Evolutionary conservation across 1,140 invertebrate species (phyloP), one percentile per base, ranked within the genome.

Genomic region (Nymphalis io): DNA sequence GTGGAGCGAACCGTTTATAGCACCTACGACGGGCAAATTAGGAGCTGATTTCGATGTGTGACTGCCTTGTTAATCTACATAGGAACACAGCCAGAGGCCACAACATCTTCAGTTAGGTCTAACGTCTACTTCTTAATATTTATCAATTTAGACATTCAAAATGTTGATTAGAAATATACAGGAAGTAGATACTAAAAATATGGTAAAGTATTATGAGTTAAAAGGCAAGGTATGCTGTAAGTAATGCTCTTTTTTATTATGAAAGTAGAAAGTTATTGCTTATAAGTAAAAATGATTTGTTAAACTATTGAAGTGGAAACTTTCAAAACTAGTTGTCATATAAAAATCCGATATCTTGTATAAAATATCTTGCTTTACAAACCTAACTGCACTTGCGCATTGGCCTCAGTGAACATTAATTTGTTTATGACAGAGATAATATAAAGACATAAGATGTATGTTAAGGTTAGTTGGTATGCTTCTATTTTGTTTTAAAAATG

Each of bases 1-100:
- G 98, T 99, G 98, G 98, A 98, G 97, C 84, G 98, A 99, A 93
- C 98, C 98, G 40, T 99, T 99, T 90, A 97, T 97, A 89, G 93
- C 95, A 77, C 95, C 96, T 80, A 94, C 93, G 84, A 93, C 94
- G 77, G 94, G 95, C 61, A 97, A 97, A 74, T 74, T 62, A 44
- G 82, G 83, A 58, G 85, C 88, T 0, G 91, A 92, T 74, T 92
- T 92, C 74, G 92, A 92, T 74, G 92, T 92, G 80, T 92, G 89
- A 92, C 61, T 27, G 53, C 42, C 42, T 15, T 27, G 23, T 3
- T 33, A 4, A 4, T 33, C 40, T 13, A 12, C 16, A 3, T 13
- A 18, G 15, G 57, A 53, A 38, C 39, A 44, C 10, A 53, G 39
- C 51, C 51, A 39, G 38, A 57, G 33, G 51, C 15, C 51, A 42